phyloP scores from a whole-genome alignment of 2,113 vertebrate species.

The Eptesicus fuscus region DNA sequence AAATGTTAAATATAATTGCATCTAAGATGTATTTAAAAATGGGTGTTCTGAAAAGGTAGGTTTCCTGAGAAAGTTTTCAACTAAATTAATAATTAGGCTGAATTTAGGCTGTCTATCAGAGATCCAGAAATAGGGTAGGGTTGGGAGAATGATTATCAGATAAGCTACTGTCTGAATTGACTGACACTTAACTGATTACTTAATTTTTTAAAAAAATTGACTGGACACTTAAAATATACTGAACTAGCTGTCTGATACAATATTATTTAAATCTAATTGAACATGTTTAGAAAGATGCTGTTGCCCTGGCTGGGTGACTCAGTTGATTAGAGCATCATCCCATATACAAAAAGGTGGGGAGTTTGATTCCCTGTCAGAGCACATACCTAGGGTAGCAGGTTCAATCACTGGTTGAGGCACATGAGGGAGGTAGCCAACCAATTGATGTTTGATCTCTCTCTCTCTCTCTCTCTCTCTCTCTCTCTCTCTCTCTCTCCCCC shows the following conservation, averaged over 20 bases:
- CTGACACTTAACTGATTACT: background rate
- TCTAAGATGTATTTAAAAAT: slow-evolving; percentile 6
- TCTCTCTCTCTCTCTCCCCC: too few species aligned
- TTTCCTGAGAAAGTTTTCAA: slow-evolving; percentile 12
- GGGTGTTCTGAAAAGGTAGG: background rate
- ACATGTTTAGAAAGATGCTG: background rate
- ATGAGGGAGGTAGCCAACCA: background rate
- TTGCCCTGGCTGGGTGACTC: background rate
- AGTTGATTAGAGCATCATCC: background rate
- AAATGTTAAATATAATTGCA: slow-evolving; percentile 37
- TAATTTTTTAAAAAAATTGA: slow-evolving; percentile 5
- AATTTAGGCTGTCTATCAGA: background rate
- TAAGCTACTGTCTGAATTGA: background rate
- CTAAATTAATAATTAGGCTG: background rate
- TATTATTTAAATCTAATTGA: slow-evolving; percentile 22
- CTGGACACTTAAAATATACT: background rate
- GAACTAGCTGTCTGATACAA: background rate
- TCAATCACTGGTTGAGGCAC: background rate
- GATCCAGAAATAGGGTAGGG: background rate
- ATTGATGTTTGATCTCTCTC: background rate
- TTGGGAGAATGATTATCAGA: background rate
- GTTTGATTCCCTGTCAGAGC: background rate
- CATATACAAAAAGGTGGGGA: background rate
- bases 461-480: too few species aligned
- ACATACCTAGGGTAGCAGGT: background rate